Evolutionary conservation across 2,888 invertebrate genomes (phyloP).

Genomic region (Cephalotes varians): DNA sequence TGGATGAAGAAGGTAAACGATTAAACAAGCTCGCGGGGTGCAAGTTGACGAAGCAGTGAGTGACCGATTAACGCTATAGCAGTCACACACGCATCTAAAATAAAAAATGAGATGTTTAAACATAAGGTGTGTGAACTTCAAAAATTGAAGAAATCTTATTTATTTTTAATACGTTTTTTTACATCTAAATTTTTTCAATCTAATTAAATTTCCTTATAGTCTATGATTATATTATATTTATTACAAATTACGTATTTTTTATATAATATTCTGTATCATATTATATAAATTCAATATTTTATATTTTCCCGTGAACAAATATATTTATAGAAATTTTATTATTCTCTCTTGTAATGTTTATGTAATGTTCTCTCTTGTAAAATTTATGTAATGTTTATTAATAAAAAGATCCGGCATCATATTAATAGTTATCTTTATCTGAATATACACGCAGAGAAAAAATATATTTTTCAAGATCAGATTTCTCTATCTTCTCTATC

Average conservation of each 20-base stretch:
- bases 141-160: neutral
- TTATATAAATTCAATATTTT: neutral
- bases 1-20: neutral
- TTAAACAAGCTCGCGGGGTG: neutral
- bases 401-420: neutral
- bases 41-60: conserved; percentile 10
- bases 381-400: conserved; percentile 11
- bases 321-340: conserved; percentile 14
- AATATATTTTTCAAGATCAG: neutral
- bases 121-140: neutral
- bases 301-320: neutral
- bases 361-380: neutral
- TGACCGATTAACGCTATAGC: conserved; percentile 4
- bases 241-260: neutral
- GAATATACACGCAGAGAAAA: neutral
- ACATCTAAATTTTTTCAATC: neutral
- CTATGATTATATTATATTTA: neutral
- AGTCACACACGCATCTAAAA: neutral
- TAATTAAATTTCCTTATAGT: neutral
- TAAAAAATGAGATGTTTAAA: neutral
- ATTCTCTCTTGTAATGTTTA: neutral
- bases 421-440: conserved; percentile 1
- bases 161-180: neutral
- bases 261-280: neutral
- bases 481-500: neutral